Percentiles rank a stretch among this genome's conserved stretches.
Conservation (phyloP, 2,113 vertebrate genomes). For the Lipotes vexillifer region DNA sequence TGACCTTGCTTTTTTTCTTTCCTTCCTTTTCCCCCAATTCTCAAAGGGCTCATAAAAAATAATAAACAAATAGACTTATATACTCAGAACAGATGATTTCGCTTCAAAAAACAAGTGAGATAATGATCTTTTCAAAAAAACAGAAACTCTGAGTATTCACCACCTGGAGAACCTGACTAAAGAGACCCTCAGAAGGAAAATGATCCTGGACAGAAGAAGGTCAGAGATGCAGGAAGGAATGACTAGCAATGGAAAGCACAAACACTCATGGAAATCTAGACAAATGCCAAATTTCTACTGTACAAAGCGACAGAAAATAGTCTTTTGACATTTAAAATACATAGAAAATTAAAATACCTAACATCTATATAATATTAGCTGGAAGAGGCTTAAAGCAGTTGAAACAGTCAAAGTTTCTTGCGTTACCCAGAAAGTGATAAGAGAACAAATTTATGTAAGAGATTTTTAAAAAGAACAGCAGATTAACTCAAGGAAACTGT, state of each 20-base stretch:
- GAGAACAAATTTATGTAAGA: neutral
- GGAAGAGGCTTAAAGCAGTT: neutral
- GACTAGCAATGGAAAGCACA: too few relatives aligned
- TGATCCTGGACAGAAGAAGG: neutral
- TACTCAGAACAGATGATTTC: neutral
- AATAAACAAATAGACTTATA: neutral
- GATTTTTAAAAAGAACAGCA: neutral
- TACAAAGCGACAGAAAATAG: neutral
- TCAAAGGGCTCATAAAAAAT: neutral
- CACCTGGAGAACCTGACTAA: neutral
- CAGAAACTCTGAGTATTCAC: neutral
- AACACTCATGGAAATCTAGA: neutral
- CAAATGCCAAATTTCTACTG: neutral
- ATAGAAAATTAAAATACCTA: neutral
- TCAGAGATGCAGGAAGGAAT: neutral
- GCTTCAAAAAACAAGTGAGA: neutral
- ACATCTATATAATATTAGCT: neutral
- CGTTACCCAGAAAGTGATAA: neutral
- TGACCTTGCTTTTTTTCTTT: neutral
- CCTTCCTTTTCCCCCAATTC: neutral
- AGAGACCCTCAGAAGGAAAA: neutral
- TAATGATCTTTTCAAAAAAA: neutral
- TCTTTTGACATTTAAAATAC: neutral
- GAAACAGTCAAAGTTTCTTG: neutral
- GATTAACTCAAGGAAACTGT: neutral